Percentiles rank a stretch among this genome's conserved stretches.
Conservation (phyloP, 2,797 vertebrate genomes). For the Crenichthys baileyi region DNA sequence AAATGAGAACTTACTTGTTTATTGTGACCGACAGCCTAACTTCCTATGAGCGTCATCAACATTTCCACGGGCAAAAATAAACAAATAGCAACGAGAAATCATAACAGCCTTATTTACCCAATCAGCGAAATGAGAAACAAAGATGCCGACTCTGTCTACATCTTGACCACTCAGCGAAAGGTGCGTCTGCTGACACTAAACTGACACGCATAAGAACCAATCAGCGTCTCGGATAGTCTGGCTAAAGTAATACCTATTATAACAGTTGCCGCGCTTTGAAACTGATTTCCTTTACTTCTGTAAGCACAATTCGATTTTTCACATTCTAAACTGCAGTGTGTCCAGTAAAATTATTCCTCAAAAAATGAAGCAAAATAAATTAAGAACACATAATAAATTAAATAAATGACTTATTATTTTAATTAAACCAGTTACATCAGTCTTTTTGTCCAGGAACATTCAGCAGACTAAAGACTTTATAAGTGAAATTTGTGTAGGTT, state of each 20-base stretch:
- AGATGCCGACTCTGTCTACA: not conserved
- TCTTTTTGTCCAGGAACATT: not conserved
- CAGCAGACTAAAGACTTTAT: not conserved
- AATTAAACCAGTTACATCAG: not conserved
- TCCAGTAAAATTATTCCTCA: not conserved
- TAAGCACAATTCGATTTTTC: not conserved
- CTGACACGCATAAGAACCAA: slow-evolving; percentile 36
- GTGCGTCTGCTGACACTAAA: slow-evolving; percentile 57
- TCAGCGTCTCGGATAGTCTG: slow-evolving; percentile 1
- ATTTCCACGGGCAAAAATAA: not conserved
- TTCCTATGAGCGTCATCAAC: slow-evolving; percentile 27
- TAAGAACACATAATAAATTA: not conserved
- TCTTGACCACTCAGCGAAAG: slow-evolving; percentile 53
- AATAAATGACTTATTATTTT: not conserved
- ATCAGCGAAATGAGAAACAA: slow-evolving; percentile 28
- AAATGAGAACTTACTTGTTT: not conserved
- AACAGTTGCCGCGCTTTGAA: too few relatives aligned
- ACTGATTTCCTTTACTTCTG: too few relatives aligned
- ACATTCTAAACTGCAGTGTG: not conserved
- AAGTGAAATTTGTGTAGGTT: too few relatives aligned
- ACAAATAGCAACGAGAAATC: slow-evolving; percentile 55
- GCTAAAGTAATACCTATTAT: not conserved
- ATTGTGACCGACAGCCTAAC: not conserved
- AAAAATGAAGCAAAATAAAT: not conserved
- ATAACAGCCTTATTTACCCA: slow-evolving; percentile 10